These are phyloP conservation scores for Euwallacea fornicatus DNA, from an alignment of 1,140 invertebrate genomes.

Conservation along the genomic window DNA sequence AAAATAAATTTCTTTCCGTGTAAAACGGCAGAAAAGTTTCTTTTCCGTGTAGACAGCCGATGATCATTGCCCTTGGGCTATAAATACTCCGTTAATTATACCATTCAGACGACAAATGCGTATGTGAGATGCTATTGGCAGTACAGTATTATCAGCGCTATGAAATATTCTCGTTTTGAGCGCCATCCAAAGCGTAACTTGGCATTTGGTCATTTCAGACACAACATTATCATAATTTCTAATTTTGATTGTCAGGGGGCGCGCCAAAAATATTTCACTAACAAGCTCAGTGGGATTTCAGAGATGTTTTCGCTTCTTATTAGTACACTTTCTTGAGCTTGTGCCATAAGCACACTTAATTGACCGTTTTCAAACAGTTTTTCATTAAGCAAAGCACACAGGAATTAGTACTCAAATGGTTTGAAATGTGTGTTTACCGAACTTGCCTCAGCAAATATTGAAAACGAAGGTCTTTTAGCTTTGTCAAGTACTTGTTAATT, in stretches of 20 bases:
- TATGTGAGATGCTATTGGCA: constrained; percentile 48
- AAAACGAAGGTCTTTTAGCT: too few relatives aligned
- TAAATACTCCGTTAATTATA: constrained; percentile 51
- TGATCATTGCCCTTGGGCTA: constrained; percentile 49
- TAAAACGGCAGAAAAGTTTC: background rate
- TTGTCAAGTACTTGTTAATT: too few relatives aligned
- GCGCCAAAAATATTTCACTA: too few relatives aligned
- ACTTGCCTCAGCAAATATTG: too few relatives aligned
- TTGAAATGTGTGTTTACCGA: too few relatives aligned
- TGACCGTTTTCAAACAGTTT: too few relatives aligned
- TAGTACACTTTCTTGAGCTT: too few relatives aligned
- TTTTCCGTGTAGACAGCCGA: constrained; percentile 18
- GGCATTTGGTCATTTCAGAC: constrained; percentile 43
- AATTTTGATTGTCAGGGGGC: background rate
- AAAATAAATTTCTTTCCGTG: too few relatives aligned
- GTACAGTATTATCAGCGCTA: constrained; percentile 40
- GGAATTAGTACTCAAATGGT: background rate
- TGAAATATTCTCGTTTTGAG: constrained; percentile 46
- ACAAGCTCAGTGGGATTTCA: too few relatives aligned
- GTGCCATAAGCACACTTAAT: too few relatives aligned
- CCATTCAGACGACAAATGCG: constrained; percentile 48
- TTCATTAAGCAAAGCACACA: background rate
- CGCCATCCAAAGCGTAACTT: constrained; percentile 45
- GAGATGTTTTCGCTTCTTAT: too few relatives aligned
- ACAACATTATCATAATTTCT: constrained; percentile 22